Base-by-base conservation (phyloP, 2,888 invertebrate genomes). In the Heliconius ismenius region DNA sequence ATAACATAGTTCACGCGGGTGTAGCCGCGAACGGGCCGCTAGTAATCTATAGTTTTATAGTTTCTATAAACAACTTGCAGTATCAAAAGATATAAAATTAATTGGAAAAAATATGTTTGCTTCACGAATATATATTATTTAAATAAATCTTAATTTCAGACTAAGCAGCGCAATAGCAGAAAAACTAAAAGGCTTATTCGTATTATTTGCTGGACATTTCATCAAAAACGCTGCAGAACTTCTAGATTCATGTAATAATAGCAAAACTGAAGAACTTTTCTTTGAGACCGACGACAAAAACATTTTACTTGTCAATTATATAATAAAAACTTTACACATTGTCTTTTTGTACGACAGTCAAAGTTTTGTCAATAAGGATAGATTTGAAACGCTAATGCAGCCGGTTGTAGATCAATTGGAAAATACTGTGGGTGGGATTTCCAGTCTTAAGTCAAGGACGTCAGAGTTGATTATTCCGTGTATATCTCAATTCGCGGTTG, bases 401-500 rank as follows among this genome's bases (percentile, higher is more conserved):
- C 98, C 98, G 0, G 92, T 99, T 18, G 97, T 98, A 0, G 98
- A 99, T 89, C 98, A 98, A 91, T 86, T 98, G 76, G 98, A 98
- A 86, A 98, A 98, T 86, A 95, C 95, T 2, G 85, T 96, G 36
- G 95, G 96, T n/a, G 95, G 95, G 6, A 95, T 95, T 79, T 94
- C 95, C 24, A 87, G 87, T 26, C 95, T 97, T 83, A 95, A 96
- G 83, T 86, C 90, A 2, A 95, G 97, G 73, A 95, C 96, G 0
- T 89, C 88, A 73, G 92, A 95, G 69, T 88, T 96, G 32, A 90
- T 98, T 54, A 96, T 96, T n/a, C 96, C 97, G 0, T 97, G 98
- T 85, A 95, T 98, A 78, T 96, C 97, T 0, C 96, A 98, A 84
- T 96, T 99, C 84, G 97, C 97, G 0, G 96, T 97, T 18, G 97